These are phyloP conservation scores for Loris lydekkerianus DNA, from an alignment of 2,797 vertebrate genomes.

Conservation along the genomic window DNA sequence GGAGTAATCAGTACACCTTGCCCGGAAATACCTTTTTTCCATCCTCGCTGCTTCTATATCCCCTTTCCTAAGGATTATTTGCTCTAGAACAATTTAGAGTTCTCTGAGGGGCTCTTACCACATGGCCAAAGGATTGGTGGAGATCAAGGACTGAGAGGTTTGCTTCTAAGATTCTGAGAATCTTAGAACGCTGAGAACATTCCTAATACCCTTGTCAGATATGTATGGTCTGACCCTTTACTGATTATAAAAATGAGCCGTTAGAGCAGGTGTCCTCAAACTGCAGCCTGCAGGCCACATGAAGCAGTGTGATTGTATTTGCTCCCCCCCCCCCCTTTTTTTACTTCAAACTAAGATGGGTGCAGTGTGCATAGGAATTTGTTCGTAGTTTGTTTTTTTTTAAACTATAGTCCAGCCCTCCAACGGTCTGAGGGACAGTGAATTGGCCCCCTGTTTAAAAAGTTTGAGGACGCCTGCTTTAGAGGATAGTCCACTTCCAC, in stretches of 20 bases:
- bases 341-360: too few species aligned
- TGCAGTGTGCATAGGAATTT: too few species aligned
- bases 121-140: background rate
- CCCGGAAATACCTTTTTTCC: background rate
- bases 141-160: background rate
- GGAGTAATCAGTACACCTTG: background rate
- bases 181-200: background rate
- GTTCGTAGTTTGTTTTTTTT: too few species aligned
- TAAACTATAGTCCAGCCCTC: too few species aligned
- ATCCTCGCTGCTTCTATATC: background rate
- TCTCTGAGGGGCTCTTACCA: background rate
- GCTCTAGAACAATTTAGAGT: background rate
- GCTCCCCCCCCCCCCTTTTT: too few species aligned
- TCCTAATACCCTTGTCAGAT: background rate
- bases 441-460: too few species aligned
- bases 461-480: too few species aligned
- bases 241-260: background rate
- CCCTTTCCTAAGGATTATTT: background rate
- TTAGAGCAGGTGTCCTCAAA: background rate
- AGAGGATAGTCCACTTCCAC: background rate
- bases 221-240: background rate
- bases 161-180: background rate
- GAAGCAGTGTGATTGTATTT: too few species aligned
- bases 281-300: too few species aligned
- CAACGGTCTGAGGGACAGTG: too few species aligned